Evolutionary conservation across 2,113 vertebrate species (phyloP).

Genomic region (Geococcyx californianus): DNA sequence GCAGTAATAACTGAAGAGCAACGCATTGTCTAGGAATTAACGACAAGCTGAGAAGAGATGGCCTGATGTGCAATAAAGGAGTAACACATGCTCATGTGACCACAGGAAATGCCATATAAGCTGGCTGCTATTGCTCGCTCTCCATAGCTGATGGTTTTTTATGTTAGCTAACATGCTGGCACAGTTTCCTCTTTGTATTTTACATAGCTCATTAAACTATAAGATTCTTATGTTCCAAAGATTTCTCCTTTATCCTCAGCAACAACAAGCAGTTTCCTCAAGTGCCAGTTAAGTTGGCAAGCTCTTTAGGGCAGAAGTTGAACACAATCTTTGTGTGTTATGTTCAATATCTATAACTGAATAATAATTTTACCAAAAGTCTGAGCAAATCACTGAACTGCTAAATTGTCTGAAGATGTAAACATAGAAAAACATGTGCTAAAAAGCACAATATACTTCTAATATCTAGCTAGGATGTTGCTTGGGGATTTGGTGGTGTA

Average conservation of each 20-base stretch:
- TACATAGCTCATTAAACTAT: not conserved
- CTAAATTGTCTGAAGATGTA: not conserved
- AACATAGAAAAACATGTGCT: not conserved
- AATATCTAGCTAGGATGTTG: not conserved
- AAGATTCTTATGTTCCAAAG: constrained; percentile 19
- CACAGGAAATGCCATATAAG: not conserved
- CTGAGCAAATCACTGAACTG: not conserved
- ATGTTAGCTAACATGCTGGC: not conserved
- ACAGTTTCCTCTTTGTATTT: constrained; percentile 23
- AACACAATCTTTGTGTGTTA: not conserved
- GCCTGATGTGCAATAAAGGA: constrained; percentile 29
- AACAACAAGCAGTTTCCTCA: not conserved
- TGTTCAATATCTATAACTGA: not conserved
- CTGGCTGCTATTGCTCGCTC: not conserved
- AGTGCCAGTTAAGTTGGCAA: not conserved
- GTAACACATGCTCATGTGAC: not conserved
- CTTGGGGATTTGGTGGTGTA: not conserved
- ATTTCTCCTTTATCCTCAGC: not conserved
- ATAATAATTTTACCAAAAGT: not conserved
- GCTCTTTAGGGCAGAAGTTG: not conserved
- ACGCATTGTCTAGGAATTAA: constrained; percentile 58
- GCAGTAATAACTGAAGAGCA: constrained; percentile 34
- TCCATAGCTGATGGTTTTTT: not conserved
- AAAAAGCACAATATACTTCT: not conserved
- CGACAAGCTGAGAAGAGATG: constrained; percentile 50